Conservation (phyloP, 53 echinoderm and acorn worm species). For the Echinometra lucunter region DNA sequence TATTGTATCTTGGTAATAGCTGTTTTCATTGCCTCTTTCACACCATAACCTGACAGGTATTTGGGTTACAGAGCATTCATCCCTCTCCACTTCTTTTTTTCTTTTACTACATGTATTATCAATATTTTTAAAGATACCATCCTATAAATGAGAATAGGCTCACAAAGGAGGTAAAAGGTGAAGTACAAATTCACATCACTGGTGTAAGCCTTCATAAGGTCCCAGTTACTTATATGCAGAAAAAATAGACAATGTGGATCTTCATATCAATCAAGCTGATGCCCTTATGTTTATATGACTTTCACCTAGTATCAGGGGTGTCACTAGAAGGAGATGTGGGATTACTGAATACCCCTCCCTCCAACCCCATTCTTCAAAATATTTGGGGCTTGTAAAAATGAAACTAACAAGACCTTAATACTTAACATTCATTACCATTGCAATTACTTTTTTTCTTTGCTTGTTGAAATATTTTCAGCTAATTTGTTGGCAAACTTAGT, state of each 20-base stretch:
- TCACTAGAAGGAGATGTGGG: too few relatives aligned
- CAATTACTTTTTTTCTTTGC: too few relatives aligned
- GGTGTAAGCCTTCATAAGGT: not conserved
- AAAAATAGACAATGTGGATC: constrained; percentile 39
- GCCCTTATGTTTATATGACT: constrained; percentile 1
- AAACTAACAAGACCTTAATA: too few relatives aligned
- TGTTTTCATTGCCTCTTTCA: constrained; percentile 16
- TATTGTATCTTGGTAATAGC: not conserved
- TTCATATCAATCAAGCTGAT: not conserved
- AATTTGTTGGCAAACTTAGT: too few relatives aligned
- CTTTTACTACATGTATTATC: too few relatives aligned
- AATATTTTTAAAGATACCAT: not conserved
- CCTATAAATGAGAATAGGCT: not conserved
- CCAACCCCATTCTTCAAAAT: too few relatives aligned
- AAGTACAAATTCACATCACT: not conserved
- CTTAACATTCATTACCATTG: too few relatives aligned
- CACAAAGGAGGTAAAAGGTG: not conserved
- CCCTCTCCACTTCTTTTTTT: not conserved
- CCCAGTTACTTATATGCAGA: constrained; percentile 45
- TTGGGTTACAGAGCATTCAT: constrained; percentile 42
- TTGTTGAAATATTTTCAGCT: too few relatives aligned
- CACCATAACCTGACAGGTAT: not conserved
- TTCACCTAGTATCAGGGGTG: not conserved
- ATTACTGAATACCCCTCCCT: too few relatives aligned
- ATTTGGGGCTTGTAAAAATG: too few relatives aligned